Evolutionary conservation across 1,140 invertebrate species (phyloP).

Genomic region (Eulimnadia texana): DNA sequence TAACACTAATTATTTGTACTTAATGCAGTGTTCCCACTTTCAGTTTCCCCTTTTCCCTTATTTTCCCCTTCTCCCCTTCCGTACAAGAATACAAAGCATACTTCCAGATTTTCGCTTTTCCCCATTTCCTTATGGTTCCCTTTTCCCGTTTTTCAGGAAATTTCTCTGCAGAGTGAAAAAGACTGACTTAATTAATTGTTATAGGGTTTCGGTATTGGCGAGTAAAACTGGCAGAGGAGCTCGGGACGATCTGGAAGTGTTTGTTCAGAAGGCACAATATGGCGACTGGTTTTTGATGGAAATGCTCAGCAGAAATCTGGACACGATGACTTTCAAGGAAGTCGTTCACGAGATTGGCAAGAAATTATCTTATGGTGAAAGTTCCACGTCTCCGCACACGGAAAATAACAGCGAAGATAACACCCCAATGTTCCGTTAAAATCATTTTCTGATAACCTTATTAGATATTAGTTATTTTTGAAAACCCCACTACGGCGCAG

Average conservation of each 20-base stretch:
- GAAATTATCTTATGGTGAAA: background rate
- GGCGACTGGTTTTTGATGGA: conserved; percentile 31
- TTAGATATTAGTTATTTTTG: background rate
- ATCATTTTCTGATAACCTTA: background rate
- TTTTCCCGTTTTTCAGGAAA: too few relatives aligned
- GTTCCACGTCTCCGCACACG: background rate
- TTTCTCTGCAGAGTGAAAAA: too few relatives aligned
- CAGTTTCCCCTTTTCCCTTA: too few relatives aligned
- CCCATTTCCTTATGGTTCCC: too few relatives aligned
- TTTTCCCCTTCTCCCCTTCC: too few relatives aligned
- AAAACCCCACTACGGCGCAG: background rate
- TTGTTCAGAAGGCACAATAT: conserved; percentile 26
- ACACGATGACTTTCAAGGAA: conserved; percentile 74
- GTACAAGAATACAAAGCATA: too few relatives aligned
- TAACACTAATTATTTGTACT: too few relatives aligned
- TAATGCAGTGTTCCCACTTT: too few relatives aligned
- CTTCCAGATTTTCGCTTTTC: too few relatives aligned
- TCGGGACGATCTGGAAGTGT: conserved; percentile 20
- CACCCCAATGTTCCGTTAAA: background rate
- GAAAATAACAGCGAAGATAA: background rate
- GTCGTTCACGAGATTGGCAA: conserved; percentile 37
- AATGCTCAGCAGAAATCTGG: conserved; percentile 32
- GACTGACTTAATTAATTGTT: too few relatives aligned
- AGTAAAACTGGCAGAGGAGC: conserved; percentile 12
- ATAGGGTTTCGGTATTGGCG: conserved; percentile 16